Base-by-base conservation (phyloP, 2,888 invertebrate genomes). In the Rhagonycha lutea region DNA sequence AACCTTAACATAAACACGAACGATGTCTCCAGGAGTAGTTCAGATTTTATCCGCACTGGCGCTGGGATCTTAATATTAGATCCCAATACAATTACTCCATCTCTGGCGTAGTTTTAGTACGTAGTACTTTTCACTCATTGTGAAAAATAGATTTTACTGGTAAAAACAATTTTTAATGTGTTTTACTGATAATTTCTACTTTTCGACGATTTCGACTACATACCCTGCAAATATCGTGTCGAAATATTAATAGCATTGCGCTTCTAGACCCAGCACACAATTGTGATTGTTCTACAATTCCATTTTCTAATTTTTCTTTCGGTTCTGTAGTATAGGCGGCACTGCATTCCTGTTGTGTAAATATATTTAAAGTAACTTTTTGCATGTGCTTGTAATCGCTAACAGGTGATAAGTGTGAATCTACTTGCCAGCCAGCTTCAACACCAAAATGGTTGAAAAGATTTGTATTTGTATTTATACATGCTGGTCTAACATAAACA, bases 351-450 rank as follows among this genome's bases (percentile, higher is more conserved):
- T 26, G 24, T n/a, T 12, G 5, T 0, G 83, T 62, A 61, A 88
- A 88, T 9, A 88, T 83, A 0, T 86, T 85, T 11, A 92, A 83
- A 2, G 86, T 87, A 0, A 92, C 91, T 83, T 91, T 91, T 9
- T 89, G 82, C 71, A 92, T 83, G 78, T 88, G 85, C 11, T 85
- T 83, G 75, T 85, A n/a, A n/a, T n/a, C n/a, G n/a, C n/a, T 87
- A 4, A 72, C 72, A 3, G 71, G 75, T 4, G 83, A 85, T 67
- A 87, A 85, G 61, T 80, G 87, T 11, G 83, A 24, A 11, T 93
- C 92, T 2, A 93, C 92, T n/a, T 93, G 93, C 9, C 92, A 92
- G 86, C 93, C 93, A 14, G 87, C 85, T 1, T 89, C 89, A 0
- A 89, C 83, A 0, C 86, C 87, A n/a, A 82, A 82, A 3, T 76